These are phyloP conservation scores for Drosophila algonquin DNA, from an alignment of 2,888 invertebrate species.

Conservation along the genomic window DNA sequence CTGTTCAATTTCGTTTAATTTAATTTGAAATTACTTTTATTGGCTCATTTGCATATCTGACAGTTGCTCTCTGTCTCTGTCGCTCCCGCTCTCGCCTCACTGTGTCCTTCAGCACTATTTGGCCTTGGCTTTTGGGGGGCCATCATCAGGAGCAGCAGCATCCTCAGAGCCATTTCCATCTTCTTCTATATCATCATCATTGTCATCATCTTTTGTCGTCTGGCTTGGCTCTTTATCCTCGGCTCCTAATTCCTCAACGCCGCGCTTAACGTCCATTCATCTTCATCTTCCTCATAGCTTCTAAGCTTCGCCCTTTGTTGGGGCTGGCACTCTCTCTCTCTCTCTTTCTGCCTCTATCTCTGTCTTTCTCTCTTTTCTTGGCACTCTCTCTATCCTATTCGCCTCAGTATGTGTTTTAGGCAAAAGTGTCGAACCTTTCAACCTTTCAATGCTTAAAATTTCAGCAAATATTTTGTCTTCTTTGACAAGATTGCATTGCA, in stretches of 20 bases:
- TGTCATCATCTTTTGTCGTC: slow-evolving; percentile 47
- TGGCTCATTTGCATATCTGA: slow-evolving; percentile 56
- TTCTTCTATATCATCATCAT: slow-evolving; percentile 2
- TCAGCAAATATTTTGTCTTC: slow-evolving; percentile 59
- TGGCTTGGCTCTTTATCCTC: slow-evolving; percentile 33
- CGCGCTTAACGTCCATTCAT: slow-evolving; percentile 67
- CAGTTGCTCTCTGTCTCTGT: not conserved
- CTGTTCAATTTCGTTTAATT: slow-evolving; percentile 51
- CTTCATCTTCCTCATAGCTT: slow-evolving; percentile 68
- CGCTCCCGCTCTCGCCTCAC: not conserved
- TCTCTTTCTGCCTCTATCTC: not conserved
- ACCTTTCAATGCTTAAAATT: slow-evolving; percentile 73
- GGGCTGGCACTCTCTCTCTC: not conserved
- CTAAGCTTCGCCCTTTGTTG: slow-evolving; percentile 50
- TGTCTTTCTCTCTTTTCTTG: not conserved
- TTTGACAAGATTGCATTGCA: not conserved
- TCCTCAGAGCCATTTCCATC: not conserved
- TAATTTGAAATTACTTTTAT: slow-evolving; percentile 53
- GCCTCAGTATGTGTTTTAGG: slow-evolving; percentile 15
- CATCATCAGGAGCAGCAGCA: too few relatives aligned
- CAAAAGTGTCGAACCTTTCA: slow-evolving; percentile 59
- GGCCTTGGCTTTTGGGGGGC: not conserved
- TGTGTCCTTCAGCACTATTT: not conserved
- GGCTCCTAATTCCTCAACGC: slow-evolving; percentile 71
- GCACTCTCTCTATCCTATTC: slow-evolving; percentile 3